A percentile compares a stretch with the other conserved stretches of the same genome.
These are phyloP conservation scores for Nymphalis io DNA, from an alignment of 1,140 invertebrate genomes.

Conservation along the genomic window DNA sequence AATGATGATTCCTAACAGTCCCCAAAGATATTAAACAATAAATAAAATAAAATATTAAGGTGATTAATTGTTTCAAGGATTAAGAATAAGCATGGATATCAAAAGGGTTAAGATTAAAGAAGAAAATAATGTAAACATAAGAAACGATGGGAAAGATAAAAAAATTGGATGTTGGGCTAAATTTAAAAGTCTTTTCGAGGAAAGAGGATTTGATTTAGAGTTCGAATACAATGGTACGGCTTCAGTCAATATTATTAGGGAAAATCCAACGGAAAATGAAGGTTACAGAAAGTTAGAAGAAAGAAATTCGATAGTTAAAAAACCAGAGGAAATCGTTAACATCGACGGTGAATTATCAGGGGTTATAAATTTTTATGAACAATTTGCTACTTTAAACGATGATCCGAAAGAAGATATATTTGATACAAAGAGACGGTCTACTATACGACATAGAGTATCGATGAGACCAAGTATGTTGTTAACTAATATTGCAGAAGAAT, in stretches of 20 bases:
- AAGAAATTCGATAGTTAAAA: conserved; percentile 47
- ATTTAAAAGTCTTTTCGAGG: conserved; percentile 70
- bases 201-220: conserved; percentile 71
- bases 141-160: conserved; percentile 37
- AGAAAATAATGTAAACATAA: conserved; percentile 36
- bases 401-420: conserved; percentile 55
- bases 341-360: conserved; percentile 52
- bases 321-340: conserved; percentile 35
- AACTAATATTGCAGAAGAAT: conserved; percentile 70
- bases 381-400: conserved; percentile 63
- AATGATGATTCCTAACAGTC: conserved; percentile 2
- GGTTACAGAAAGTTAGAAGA: conserved; percentile 55
- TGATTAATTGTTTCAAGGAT: neutral
- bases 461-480: conserved; percentile 67
- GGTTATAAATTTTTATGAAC: conserved; percentile 71
- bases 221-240: conserved; percentile 59
- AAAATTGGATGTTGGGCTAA: conserved; percentile 65
- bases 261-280: conserved; percentile 45
- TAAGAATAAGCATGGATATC: conserved; percentile 40
- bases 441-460: conserved; percentile 55
- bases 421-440: conserved; percentile 49
- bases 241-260: conserved; percentile 39
- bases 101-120: conserved; percentile 28
- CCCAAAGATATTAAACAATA: neutral
- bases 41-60: neutral